Evolutionary conservation across 2,797 vertebrate species (phyloP).

Genomic region (Platyrinchus mystaceus): DNA sequence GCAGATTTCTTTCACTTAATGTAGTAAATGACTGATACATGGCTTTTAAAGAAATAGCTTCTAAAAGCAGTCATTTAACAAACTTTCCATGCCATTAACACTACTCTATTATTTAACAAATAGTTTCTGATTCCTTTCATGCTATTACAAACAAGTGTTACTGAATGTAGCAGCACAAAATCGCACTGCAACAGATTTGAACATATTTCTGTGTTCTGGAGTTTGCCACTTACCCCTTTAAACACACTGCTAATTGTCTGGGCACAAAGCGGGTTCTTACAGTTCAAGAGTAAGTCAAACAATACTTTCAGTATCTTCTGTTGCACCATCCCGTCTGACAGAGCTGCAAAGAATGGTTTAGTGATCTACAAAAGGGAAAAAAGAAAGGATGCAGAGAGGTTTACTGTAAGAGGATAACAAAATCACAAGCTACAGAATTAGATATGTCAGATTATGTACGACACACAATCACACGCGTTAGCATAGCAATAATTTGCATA

Average conservation of each 20-base stretch:
- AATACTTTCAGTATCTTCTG: conserved; percentile 85
- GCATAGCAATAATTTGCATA: not conserved
- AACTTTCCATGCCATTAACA: not conserved
- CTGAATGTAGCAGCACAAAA: not conserved
- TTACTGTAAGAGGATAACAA: not conserved
- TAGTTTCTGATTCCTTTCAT: not conserved
- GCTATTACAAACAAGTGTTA: not conserved
- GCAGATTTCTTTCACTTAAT: not conserved
- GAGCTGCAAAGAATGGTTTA: conserved; percentile 85
- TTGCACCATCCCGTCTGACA: conserved; percentile 82
- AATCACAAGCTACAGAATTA: not conserved
- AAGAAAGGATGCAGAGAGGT: not conserved
- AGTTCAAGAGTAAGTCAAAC: conserved; percentile 87
- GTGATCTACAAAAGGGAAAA: conserved; percentile 81
- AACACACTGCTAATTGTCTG: conserved; percentile 85
- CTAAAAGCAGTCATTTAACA: not conserved
- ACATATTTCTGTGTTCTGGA: not conserved
- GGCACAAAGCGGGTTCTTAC: conserved; percentile 76
- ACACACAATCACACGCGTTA: not conserved
- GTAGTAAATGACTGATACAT: not conserved
- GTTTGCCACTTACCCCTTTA: conserved; percentile 83
- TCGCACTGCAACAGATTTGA: not conserved
- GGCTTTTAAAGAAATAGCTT: not conserved
- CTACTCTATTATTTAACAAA: not conserved
- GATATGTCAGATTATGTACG: not conserved